phyloP scores from a whole-genome alignment of 2,888 invertebrate species.

The Papilio protenor region DNA sequence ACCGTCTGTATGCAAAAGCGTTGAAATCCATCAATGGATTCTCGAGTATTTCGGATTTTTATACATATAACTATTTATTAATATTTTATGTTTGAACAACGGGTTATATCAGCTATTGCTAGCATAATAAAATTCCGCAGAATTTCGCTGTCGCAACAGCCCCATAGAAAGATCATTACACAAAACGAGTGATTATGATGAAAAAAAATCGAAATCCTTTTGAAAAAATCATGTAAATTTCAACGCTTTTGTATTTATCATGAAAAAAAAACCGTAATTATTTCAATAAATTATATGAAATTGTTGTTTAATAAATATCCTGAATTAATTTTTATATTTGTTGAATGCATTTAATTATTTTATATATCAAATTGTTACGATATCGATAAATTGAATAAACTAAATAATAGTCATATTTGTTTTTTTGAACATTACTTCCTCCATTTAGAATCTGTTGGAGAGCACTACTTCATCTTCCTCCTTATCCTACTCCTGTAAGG shows the following conservation, averaged over 20 bases:
- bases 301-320: constrained; percentile 24
- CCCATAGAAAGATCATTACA: neutral
- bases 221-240: neutral
- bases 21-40: constrained; percentile 1
- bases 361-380: constrained; percentile 46
- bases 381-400: constrained; percentile 44
- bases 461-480: no score
- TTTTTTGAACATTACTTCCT: constrained; percentile 10
- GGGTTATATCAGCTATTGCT: neutral
- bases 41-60: neutral
- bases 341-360: constrained; percentile 44
- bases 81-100: neutral
- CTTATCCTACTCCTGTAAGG: no score
- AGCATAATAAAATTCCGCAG: neutral
- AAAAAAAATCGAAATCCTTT: neutral
- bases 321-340: constrained; percentile 19
- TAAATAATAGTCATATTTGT: constrained; percentile 32
- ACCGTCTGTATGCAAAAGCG: constrained; percentile 6
- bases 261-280: neutral
- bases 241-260: constrained; percentile 8
- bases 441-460: neutral
- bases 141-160: neutral
- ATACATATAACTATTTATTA: neutral
- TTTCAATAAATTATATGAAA: neutral
- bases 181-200: neutral